These are phyloP conservation scores for Brachionichthys hirsutus DNA, from an alignment of 2,113 vertebrate species.

Conservation along the genomic window DNA sequence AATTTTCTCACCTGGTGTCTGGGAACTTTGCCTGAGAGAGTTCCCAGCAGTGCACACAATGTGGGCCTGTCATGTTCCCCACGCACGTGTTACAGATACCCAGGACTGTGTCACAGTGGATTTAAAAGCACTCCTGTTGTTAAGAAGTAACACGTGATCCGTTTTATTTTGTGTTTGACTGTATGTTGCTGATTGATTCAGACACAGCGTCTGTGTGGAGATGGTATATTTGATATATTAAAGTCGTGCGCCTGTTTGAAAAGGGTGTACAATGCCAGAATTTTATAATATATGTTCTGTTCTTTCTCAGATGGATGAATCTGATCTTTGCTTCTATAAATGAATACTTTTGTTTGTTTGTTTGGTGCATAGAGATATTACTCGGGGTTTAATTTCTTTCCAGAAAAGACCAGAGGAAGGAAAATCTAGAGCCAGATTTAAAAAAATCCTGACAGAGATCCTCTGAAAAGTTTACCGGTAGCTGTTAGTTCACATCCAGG, in stretches of 20 bases:
- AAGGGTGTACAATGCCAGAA: not conserved
- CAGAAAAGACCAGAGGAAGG: not conserved
- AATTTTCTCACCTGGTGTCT: conserved; percentile 6
- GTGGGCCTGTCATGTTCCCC: conserved; percentile 40
- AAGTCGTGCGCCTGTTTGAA: conserved; percentile 15
- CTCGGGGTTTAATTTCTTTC: conserved; percentile 19
- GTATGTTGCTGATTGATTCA: not conserved
- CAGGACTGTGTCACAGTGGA: conserved; percentile 9
- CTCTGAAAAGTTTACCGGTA: conserved; percentile 20
- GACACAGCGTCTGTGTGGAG: not conserved
- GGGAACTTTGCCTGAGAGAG: conserved; percentile 20
- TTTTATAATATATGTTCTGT: conserved; percentile 19
- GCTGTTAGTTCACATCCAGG: conserved; percentile 41
- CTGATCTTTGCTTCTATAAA: conserved; percentile 31
- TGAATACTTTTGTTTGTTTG: conserved; percentile 40
- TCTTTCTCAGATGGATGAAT: conserved; percentile 8
- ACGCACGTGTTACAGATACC: conserved; percentile 11
- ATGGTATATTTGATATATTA: conserved; percentile 18
- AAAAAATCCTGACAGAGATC: conserved; percentile 16
- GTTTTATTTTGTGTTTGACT: conserved; percentile 24
- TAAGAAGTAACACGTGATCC: not conserved
- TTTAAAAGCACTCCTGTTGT: conserved; percentile 13
- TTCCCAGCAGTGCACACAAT: conserved; percentile 12
- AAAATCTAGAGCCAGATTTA: not conserved
- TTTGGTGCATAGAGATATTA: conserved; percentile 12